A percentile compares a stretch with the other conserved stretches of the same genome.
Conservation (phyloP, 2,888 invertebrate genomes). For the Chymomyza caudatula region DNA sequence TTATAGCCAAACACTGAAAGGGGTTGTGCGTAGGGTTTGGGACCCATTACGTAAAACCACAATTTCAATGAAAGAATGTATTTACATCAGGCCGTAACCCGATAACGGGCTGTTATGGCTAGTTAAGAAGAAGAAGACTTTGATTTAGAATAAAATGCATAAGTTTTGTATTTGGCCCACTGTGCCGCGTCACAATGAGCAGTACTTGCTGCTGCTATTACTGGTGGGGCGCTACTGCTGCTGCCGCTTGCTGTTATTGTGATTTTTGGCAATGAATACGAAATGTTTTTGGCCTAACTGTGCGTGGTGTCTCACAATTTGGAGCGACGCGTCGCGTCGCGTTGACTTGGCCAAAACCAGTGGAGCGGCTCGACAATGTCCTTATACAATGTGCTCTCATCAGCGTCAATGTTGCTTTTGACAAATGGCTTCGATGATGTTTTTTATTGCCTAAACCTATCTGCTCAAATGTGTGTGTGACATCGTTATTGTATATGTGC, state of each 20-base stretch:
- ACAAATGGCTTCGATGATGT: slow-evolving; percentile 70
- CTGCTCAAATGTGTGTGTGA: slow-evolving; percentile 42
- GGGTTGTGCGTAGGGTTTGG: too few relatives aligned
- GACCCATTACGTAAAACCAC: too few relatives aligned
- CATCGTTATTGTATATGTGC: slow-evolving; percentile 33
- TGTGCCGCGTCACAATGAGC: not conserved
- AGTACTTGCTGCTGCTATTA: not conserved
- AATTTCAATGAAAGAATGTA: too few relatives aligned
- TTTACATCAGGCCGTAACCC: too few relatives aligned
- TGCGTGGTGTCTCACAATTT: not conserved
- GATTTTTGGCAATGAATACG: slow-evolving; percentile 70
- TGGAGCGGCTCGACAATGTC: not conserved
- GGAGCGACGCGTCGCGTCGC: not conserved
- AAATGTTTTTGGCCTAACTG: slow-evolving; percentile 34
- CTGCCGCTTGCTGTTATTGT: slow-evolving; percentile 47
- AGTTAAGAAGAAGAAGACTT: too few relatives aligned
- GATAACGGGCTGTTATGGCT: too few relatives aligned
- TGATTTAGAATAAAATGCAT: too few relatives aligned
- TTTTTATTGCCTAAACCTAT: slow-evolving; percentile 64
- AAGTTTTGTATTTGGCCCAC: not conserved
- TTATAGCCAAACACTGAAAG: too few relatives aligned
- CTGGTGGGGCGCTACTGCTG: too few relatives aligned
- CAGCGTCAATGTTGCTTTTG: slow-evolving; percentile 44
- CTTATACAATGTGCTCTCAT: slow-evolving; percentile 13
- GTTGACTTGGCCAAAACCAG: not conserved